Base-by-base conservation (phyloP, 64 coral and sea anemone species). In the Platygyra sinensis region DNA sequence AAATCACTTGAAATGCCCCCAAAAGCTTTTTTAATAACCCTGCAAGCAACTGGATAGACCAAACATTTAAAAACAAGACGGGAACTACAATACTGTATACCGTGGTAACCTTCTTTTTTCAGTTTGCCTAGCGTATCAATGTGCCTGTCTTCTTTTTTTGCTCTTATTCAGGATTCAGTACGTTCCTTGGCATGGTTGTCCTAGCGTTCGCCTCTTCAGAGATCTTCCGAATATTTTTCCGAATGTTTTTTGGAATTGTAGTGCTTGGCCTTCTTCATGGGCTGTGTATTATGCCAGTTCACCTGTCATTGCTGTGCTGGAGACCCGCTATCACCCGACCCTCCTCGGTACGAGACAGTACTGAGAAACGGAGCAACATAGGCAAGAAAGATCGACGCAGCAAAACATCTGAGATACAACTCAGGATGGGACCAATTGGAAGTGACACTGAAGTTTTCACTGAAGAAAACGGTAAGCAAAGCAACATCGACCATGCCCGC, bases 251-350 rank as follows among this genome's bases (percentile, higher is more conserved):
- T 22, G 76, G 76, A 2, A 55, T 79, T 19, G 76, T 79, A 2
- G 76, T 50, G 24, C 28, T 79, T 54, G 76, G 76, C 25, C 76
- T 79, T 54, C 49, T 55, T 55, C 76, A 79, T 8, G 76, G 76
- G 11, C 5, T 79, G 24, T 79, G 76, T 27, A 79, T 79, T 55
- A 29, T 79, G 46, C 76, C 76, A 57, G 76, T 79, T 54, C 50
- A 79, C 19, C 38, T 79, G 76, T 79, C 76, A 6, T 79, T 79
- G 24, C 76, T 79, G 46, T 79, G 76, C n/a, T 79, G 76, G 49
- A 79, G 51, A 57, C 76, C 76, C 1, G 49, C 50, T 28, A 16
- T 79, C 27, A 59, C 4, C 76, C 27, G 49, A 79, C 51, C 76
- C 25, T 1, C 49, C 76, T 57, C 49, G 12, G n/a, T 55, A 25